Evolutionary conservation across 2,113 vertebrate species (phyloP).

Genomic region (Cinclus cinclus): DNA sequence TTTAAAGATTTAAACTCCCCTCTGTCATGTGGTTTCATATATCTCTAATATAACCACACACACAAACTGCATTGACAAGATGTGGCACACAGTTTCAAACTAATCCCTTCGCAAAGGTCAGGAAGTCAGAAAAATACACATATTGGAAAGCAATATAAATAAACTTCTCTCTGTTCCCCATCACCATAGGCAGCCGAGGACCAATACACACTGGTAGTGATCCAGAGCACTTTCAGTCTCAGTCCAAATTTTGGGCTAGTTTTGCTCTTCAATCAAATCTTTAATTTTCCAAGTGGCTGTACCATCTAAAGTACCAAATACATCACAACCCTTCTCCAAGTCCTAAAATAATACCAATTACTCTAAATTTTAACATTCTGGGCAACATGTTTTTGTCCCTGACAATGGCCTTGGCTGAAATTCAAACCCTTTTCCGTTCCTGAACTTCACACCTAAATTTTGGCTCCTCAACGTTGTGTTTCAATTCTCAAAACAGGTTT

Average conservation of each 20-base stretch:
- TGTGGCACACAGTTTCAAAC: not conserved
- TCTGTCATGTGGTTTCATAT: not conserved
- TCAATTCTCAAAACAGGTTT: not conserved
- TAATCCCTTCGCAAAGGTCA: not conserved
- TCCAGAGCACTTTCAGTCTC: not conserved
- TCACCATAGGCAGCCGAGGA: not conserved
- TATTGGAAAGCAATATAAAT: not conserved
- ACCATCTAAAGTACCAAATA: not conserved
- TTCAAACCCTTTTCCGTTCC: not conserved
- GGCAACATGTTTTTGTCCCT: not conserved
- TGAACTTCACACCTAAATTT: not conserved
- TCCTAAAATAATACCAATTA: not conserved
- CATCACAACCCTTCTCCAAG: not conserved
- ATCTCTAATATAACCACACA: not conserved
- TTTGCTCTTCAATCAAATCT: not conserved
- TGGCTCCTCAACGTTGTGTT: not conserved
- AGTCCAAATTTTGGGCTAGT: not conserved
- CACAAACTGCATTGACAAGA: not conserved
- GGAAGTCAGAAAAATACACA: not conserved
- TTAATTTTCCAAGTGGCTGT: not conserved
- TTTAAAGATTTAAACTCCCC: not conserved
- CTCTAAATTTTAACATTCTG: not conserved
- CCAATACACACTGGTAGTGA: not conserved
- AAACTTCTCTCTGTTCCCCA: not conserved
- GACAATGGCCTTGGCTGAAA: not conserved